A percentile compares a stretch with the other conserved stretches of the same genome.
Conservation (phyloP, 1,140 invertebrate species). For the Leptinotarsa undecemlineata region DNA sequence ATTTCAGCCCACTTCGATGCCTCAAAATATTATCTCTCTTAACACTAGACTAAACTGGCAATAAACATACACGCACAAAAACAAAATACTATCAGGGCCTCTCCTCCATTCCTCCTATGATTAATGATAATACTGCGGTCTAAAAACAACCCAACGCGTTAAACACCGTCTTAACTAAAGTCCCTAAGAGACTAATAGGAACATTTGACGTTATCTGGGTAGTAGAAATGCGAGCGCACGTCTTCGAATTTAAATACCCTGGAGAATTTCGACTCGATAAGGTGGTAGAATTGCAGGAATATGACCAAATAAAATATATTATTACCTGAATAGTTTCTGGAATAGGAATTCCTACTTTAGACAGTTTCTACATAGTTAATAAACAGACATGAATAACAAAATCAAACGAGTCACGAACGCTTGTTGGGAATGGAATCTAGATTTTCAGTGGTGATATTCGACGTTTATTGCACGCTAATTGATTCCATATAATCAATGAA, state of each 20-base stretch:
- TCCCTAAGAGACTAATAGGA: slow-evolving; percentile 36
- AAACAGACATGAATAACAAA: slow-evolving; percentile 29
- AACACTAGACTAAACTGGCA: slow-evolving; percentile 27
- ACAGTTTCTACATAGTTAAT: slow-evolving; percentile 43
- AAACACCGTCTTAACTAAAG: slow-evolving; percentile 33
- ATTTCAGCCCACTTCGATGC: slow-evolving; percentile 9
- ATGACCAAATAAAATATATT: slow-evolving; percentile 47
- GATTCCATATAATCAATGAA: neutral
- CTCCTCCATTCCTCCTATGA: slow-evolving; percentile 17
- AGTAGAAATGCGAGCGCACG: slow-evolving; percentile 38
- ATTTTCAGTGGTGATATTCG: slow-evolving; percentile 15
- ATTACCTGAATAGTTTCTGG: slow-evolving; percentile 45
- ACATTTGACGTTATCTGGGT: slow-evolving; percentile 41
- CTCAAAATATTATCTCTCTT: slow-evolving; percentile 30
- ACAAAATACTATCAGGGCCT: slow-evolving; percentile 26
- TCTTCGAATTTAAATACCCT: slow-evolving; percentile 42
- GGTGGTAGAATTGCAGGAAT: slow-evolving; percentile 36
- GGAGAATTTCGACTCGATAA: slow-evolving; percentile 36
- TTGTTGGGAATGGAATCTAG: slow-evolving; percentile 12
- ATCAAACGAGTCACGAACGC: slow-evolving; percentile 28
- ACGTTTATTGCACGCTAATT: neutral
- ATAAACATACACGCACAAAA: slow-evolving; percentile 27
- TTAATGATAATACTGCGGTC: slow-evolving; percentile 29
- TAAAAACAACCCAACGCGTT: slow-evolving; percentile 29
- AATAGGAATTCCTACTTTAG: slow-evolving; percentile 44